phyloP scores from a whole-genome alignment of 2,888 invertebrate species.

The Omphaloscelis lunosa region DNA sequence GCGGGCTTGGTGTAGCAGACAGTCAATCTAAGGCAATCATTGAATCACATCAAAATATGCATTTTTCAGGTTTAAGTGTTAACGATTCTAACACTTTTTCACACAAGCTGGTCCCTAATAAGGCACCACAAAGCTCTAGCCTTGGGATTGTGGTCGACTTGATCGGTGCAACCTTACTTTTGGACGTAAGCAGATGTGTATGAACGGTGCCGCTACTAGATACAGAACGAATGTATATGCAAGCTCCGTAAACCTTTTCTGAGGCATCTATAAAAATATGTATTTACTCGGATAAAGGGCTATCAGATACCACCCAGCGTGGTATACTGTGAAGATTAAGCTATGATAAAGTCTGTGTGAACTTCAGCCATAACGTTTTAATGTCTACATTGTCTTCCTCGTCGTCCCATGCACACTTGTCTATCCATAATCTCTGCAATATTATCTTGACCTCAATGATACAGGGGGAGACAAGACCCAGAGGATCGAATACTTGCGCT shows the following conservation, averaged over 20 bases:
- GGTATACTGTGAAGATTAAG: background rate
- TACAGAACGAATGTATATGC: conserved; percentile 9
- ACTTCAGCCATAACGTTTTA: background rate
- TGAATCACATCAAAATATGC: too few relatives aligned
- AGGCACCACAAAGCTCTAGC: background rate
- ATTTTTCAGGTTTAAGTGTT: background rate
- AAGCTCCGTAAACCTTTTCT: conserved; percentile 4
- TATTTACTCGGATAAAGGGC: background rate
- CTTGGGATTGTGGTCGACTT: background rate
- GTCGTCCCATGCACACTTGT: background rate
- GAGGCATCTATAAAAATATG: background rate
- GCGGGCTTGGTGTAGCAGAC: too few relatives aligned
- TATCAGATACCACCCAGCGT: background rate
- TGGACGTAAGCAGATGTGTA: conserved; percentile 9
- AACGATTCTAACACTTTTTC: background rate
- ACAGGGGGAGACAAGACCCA: background rate
- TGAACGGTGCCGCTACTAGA: background rate
- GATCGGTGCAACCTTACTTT: conserved; percentile 7
- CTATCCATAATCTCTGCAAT: background rate
- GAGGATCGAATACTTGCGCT: background rate
- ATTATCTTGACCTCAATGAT: background rate
- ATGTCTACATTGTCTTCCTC: background rate
- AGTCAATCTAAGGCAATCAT: too few relatives aligned
- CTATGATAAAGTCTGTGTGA: background rate
- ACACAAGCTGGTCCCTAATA: too few relatives aligned